These are phyloP conservation scores for Pempheris klunzingeri DNA, from an alignment of 2,797 vertebrate species.

Conservation along the genomic window DNA sequence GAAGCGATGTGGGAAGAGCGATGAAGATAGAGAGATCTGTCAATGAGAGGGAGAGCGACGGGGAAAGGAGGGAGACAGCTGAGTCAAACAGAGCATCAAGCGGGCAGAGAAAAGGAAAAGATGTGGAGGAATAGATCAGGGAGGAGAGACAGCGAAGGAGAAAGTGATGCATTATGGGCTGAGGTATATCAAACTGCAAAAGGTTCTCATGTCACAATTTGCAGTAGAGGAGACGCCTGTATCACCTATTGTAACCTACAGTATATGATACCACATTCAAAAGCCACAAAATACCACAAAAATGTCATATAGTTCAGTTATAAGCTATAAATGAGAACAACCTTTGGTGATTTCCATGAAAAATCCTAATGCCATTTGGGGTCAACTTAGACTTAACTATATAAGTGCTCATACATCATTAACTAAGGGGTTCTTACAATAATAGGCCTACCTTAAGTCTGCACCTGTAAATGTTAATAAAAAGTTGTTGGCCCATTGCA, in stretches of 20 bases:
- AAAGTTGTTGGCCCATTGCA: too few species aligned
- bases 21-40: conserved; percentile 53
- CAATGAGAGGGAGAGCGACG: conserved; percentile 14
- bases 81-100: conserved; percentile 27
- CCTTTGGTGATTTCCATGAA: neutral
- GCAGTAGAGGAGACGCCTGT: neutral
- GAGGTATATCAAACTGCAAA: neutral
- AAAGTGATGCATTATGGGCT: neutral
- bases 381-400: too few species aligned
- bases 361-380: too few species aligned
- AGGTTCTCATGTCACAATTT: neutral
- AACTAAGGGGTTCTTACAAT: too few species aligned
- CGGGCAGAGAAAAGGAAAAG: conserved; percentile 1
- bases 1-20: conserved; percentile 20
- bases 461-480: too few species aligned
- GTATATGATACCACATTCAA: neutral
- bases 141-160: neutral
- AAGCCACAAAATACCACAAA: too few species aligned
- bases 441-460: too few species aligned
- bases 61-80: conserved; percentile 23
- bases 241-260: neutral
- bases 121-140: conserved; percentile 8
- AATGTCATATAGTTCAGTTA: too few species aligned
- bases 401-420: too few species aligned
- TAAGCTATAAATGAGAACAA: neutral